Base-by-base conservation (phyloP, 2,888 invertebrate genomes). In the Scotopteryx bipunctaria region DNA sequence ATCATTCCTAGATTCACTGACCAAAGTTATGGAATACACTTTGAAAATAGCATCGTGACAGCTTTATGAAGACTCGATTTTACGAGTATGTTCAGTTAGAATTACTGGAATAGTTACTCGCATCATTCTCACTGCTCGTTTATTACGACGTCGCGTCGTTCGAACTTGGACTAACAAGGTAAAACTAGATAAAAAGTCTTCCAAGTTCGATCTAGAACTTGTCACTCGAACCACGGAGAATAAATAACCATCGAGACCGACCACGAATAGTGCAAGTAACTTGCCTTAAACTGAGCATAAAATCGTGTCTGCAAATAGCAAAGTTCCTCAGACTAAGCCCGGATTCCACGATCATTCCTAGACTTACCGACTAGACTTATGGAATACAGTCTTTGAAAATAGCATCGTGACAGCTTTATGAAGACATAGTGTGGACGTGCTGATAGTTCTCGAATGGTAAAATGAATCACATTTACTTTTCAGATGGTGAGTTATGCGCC, bases 61-160 rank as follows among this genome's bases (percentile, higher is more conserved):
- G 61, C 38, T 59, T 63, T 55, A 63, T 55, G 55, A 59, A 57
- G 63, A 63, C 36, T n/a, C n/a, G n/a, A n/a, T n/a, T n/a, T n/a
- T n/a, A n/a, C n/a, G n/a, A n/a, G n/a, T n/a, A n/a, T n/a, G n/a
- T n/a, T n/a, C n/a, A n/a, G n/a, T n/a, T n/a, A n/a, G n/a, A n/a
- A n/a, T n/a, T n/a, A n/a, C n/a, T n/a, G n/a, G n/a, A n/a, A n/a
- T n/a, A n/a, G n/a, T n/a, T n/a, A n/a, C n/a, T n/a, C n/a, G n/a
- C n/a, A n/a, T n/a, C n/a, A n/a, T n/a, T n/a, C n/a, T n/a, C n/a
- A n/a, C n/a, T n/a, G n/a, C n/a, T n/a, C n/a, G n/a, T n/a, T n/a
- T n/a, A n/a, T n/a, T n/a, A n/a, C n/a, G n/a, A n/a, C n/a, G n/a
- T n/a, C n/a, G n/a, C n/a, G n/a, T n/a, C n/a, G n/a, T n/a, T n/a